Evolutionary conservation across 2,888 invertebrate species (phyloP).

Genomic region (Axea sp.): DNA sequence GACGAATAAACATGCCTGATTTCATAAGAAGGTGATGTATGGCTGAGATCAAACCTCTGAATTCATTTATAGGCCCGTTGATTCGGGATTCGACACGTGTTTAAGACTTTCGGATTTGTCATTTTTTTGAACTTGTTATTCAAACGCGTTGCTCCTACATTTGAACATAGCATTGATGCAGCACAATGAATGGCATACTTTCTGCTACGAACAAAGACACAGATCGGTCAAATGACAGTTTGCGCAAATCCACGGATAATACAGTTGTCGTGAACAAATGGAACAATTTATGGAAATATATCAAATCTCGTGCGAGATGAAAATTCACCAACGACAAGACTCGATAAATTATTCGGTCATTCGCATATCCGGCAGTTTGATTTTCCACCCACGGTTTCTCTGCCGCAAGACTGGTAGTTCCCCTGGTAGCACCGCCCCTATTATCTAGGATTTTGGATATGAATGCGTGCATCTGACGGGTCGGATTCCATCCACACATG

Average conservation of each 20-base stretch:
- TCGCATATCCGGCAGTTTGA: conserved; percentile 30
- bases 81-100: conserved; percentile 34
- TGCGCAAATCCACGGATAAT: no score
- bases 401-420: conserved; percentile 26
- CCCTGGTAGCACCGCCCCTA: conserved; percentile 45
- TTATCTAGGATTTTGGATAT: conserved; percentile 62
- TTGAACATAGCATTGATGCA: conserved; percentile 1
- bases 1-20: conserved; percentile 46
- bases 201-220: no score
- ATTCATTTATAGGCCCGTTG: conserved; percentile 41
- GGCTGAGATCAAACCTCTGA: conserved; percentile 23
- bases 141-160: conserved; percentile 30
- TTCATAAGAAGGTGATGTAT: conserved; percentile 26
- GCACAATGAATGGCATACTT: no score
- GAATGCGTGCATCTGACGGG: conserved; percentile 65
- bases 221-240: no score
- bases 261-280: conserved; percentile 10
- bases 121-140: conserved; percentile 29
- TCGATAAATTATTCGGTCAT: conserved; percentile 54
- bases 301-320: conserved; percentile 13
- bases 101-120: conserved; percentile 39
- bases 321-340: conserved; percentile 28
- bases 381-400: conserved; percentile 47
- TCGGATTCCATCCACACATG: conserved; percentile 59
- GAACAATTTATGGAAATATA: conserved; percentile 44